Percentiles rank a stretch among this genome's conserved stretches.
phyloP scores from a whole-genome alignment of 2,888 invertebrate species.

The Coronaproctus castanopsis region DNA sequence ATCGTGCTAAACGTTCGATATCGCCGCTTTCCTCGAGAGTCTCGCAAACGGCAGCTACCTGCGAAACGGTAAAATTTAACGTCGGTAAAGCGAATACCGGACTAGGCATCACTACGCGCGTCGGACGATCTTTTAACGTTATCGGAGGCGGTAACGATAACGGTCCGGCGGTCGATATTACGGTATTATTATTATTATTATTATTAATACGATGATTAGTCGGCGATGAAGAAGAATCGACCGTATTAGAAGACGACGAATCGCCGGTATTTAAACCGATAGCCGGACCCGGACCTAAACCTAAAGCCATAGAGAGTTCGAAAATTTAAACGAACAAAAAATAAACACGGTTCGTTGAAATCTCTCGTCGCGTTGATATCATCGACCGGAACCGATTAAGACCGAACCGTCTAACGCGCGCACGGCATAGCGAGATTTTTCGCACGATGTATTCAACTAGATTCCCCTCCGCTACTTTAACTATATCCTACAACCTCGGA shows the following conservation, averaged over 20 bases:
- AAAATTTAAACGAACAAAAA: conserved; percentile 26
- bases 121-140: conserved; percentile 3
- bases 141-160: conserved; percentile 15
- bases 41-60: conserved; percentile 81
- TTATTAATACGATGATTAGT: no score
- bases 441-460: conserved; percentile 15
- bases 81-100: conserved; percentile 68
- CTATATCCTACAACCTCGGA: neutral
- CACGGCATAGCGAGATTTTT: conserved; percentile 9
- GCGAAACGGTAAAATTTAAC: conserved; percentile 60
- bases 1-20: conserved; percentile 67
- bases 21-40: conserved; percentile 90
- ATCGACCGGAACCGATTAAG: no score
- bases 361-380: neutral
- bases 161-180: conserved; percentile 15
- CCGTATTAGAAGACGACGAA: neutral
- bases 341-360: conserved; percentile 17
- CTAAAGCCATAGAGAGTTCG: conserved; percentile 24
- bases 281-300: conserved; percentile 15
- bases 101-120: conserved; percentile 35
- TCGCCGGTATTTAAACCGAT: conserved; percentile 17
- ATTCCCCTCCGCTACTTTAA: neutral
- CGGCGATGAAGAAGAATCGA: conserved; percentile 5
- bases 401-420: conserved; percentile 9
- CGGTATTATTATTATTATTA: no score